A percentile compares a stretch with the other conserved stretches of the same genome.
Evolutionary conservation across 1,140 invertebrate species (phyloP).

Genomic region (Pogonognathellus flavescens): DNA sequence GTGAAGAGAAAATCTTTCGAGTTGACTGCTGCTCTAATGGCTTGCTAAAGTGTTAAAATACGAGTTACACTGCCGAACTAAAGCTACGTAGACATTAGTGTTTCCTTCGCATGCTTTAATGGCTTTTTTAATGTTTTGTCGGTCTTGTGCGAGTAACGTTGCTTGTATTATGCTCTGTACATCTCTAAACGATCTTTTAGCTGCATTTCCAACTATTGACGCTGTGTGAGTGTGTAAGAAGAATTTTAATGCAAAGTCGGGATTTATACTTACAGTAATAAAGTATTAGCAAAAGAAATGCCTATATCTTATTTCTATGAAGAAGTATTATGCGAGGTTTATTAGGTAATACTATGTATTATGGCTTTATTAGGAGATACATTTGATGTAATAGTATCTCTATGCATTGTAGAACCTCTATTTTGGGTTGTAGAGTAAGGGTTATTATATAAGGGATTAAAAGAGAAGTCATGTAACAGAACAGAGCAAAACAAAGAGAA

Average conservation of each 20-base stretch:
- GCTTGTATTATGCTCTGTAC: background rate
- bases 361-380: too few species aligned
- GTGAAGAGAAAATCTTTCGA: background rate
- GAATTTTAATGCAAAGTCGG: background rate
- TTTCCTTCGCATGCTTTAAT: slow-evolving; percentile 16
- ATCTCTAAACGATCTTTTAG: too few species aligned
- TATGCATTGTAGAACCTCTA: too few species aligned
- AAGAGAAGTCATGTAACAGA: too few species aligned
- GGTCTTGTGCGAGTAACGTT: slow-evolving; percentile 24
- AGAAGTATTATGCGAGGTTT: too few species aligned
- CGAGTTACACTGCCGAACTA: background rate
- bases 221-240: background rate
- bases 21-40: background rate
- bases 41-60: background rate
- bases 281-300: background rate
- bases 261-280: background rate
- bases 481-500: too few species aligned
- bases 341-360: too few species aligned
- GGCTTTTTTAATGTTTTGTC: slow-evolving; percentile 35
- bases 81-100: background rate
- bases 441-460: too few species aligned
- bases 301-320: too few species aligned
- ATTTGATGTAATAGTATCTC: too few species aligned
- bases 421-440: too few species aligned
- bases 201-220: too few species aligned